Conservation (phyloP, 2,888 invertebrate species). For the Dicycla oo region DNA sequence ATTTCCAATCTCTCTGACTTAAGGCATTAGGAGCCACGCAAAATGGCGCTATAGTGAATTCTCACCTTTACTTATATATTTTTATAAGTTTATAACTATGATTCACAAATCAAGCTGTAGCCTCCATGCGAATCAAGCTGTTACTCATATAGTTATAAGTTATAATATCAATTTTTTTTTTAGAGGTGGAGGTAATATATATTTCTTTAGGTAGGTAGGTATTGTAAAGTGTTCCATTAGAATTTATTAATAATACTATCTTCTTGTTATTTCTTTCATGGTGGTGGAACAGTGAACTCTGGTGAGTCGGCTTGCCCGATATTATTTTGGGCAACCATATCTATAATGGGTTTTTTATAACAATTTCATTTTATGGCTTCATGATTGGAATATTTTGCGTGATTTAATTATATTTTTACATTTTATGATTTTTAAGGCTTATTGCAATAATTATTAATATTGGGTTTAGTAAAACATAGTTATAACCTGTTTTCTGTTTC, state of each 20-base stretch:
- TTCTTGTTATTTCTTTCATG: constrained; percentile 86
- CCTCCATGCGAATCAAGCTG: background rate
- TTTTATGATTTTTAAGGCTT: constrained; percentile 20
- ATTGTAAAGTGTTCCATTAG: background rate
- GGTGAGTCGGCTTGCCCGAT: constrained; percentile 85
- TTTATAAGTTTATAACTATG: background rate
- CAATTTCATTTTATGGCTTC: constrained; percentile 51
- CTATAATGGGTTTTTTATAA: constrained; percentile 64
- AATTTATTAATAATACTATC: constrained; percentile 37
- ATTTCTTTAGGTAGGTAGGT: constrained; percentile 29
- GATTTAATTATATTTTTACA: constrained; percentile 25
- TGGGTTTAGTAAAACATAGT: constrained; percentile 5
- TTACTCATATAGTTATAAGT: background rate
- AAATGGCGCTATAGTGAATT: too few species aligned
- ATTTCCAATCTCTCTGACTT: too few species aligned
- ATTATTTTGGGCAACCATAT: constrained; percentile 71
- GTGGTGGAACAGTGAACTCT: constrained; percentile 84
- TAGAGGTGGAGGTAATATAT: constrained; percentile 36
- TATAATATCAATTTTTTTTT: background rate
- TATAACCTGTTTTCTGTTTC: background rate
- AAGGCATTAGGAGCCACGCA: too few species aligned
- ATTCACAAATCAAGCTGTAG: too few species aligned
- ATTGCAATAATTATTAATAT: constrained; percentile 18
- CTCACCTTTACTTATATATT: background rate
- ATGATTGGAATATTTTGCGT: constrained; percentile 32